Evolutionary conservation across 2,888 invertebrate species (phyloP).

Genomic region (Meiosimyza decipiens): DNA sequence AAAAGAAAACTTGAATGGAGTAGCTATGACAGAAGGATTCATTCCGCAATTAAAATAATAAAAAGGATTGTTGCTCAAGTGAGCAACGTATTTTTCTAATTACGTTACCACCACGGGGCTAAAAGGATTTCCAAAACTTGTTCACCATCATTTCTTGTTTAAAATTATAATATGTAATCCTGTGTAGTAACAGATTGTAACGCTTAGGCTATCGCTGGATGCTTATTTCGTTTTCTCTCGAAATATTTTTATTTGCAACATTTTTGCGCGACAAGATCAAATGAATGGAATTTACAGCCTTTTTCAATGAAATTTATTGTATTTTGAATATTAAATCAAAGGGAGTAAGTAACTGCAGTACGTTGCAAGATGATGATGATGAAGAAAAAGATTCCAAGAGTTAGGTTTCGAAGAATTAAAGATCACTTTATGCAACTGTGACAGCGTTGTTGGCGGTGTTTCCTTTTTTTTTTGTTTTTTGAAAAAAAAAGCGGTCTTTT

Average conservation of each 20-base stretch:
- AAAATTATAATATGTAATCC: neutral
- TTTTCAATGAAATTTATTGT: constrained; percentile 26
- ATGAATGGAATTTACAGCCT: constrained; percentile 25
- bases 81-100: no score
- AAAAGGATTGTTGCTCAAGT: no score
- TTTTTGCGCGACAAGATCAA: constrained; percentile 2
- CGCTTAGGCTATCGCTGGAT: neutral
- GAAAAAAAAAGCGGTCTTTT: neutral
- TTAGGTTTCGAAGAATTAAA: constrained; percentile 7
- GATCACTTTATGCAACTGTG: neutral
- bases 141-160: neutral
- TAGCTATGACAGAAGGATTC: no score
- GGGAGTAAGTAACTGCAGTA: neutral
- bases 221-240: neutral
- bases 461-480: constrained; percentile 18
- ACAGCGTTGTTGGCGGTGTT: neutral
- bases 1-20: no score
- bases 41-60: no score
- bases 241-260: constrained; percentile 15
- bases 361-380: neutral
- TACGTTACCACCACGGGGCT: no score
- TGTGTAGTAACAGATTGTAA: neutral
- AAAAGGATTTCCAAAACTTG: neutral
- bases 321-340: constrained; percentile 8
- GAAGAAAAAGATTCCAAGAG: neutral